Percentiles rank a stretch among this genome's conserved stretches.
Evolutionary conservation across 2,888 invertebrate genomes (phyloP).

Genomic region (Thera britannica): DNA sequence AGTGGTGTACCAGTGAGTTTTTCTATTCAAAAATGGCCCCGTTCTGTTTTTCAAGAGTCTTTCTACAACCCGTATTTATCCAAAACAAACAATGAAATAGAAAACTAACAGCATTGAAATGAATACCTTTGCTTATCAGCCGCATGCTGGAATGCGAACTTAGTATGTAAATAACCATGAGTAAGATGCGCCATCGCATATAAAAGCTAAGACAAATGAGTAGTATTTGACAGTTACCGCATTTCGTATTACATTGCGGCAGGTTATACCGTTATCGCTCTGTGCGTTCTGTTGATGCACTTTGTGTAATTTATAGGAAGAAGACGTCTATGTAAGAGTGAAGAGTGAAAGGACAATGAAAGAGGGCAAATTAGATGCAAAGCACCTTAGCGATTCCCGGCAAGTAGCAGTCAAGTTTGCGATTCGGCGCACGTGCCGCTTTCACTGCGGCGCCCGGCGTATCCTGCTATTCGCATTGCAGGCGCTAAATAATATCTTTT

Average conservation of each 20-base stretch:
- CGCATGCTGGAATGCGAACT: background rate
- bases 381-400: slow-evolving; percentile 73
- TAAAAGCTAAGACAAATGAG: slow-evolving; percentile 21
- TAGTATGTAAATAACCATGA: background rate
- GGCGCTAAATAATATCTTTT: slow-evolving; percentile 11
- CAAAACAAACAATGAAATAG: no score
- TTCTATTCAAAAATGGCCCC: no score
- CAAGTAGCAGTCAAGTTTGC: slow-evolving; percentile 66
- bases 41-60: no score
- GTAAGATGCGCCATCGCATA: slow-evolving; percentile 9
- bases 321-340: slow-evolving; percentile 61
- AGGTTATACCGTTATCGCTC: slow-evolving; percentile 33
- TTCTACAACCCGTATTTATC: no score
- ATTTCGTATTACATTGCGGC: slow-evolving; percentile 31
- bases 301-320: slow-evolving; percentile 27
- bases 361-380: slow-evolving; percentile 76
- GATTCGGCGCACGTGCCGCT: slow-evolving; percentile 75
- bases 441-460: slow-evolving; percentile 71
- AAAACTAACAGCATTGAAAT: no score
- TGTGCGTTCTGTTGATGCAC: slow-evolving; percentile 21
- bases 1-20: no score
- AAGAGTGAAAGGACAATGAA: slow-evolving; percentile 78
- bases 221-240: slow-evolving; percentile 32
- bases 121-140: no score
- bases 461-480: slow-evolving; percentile 60